Conservation (phyloP, 2,888 invertebrate species). For the Apodemia duryi region DNA sequence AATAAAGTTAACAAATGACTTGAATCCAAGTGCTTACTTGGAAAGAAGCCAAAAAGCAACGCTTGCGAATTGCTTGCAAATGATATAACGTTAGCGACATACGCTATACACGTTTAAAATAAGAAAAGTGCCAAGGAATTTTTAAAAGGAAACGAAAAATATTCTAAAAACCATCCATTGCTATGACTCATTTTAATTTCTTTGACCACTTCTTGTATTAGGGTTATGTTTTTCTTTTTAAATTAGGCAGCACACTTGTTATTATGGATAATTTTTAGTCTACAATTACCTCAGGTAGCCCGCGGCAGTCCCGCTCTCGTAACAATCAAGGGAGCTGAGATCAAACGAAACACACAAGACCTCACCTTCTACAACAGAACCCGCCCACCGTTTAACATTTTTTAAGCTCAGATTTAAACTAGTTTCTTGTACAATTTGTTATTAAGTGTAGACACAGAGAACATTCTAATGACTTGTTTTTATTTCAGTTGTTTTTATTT, state of each 20-base stretch:
- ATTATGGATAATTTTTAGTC: constrained; percentile 74
- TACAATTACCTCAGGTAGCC: constrained; percentile 77
- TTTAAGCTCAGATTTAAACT: constrained; percentile 60
- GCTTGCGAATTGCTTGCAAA: constrained; percentile 52
- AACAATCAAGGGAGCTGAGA: constrained; percentile 46
- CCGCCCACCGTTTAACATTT: constrained; percentile 77
- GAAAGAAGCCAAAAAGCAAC: constrained; percentile 51
- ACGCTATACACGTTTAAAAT: constrained; percentile 43
- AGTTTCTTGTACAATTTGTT: constrained; percentile 67
- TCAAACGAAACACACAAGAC: constrained; percentile 47
- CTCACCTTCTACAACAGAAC: constrained; percentile 50
- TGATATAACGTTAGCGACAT: constrained; percentile 50
- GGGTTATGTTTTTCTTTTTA: constrained; percentile 50
- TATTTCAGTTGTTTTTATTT: background rate
- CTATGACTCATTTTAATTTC: constrained; percentile 20
- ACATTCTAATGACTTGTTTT: constrained; percentile 7
- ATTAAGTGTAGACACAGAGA: constrained; percentile 42
- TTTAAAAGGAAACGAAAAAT: constrained; percentile 31
- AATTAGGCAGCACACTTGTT: constrained; percentile 73
- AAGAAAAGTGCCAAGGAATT: constrained; percentile 39
- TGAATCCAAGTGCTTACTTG: constrained; percentile 54
- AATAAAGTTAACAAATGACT: constrained; percentile 62
- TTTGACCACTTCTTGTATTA: constrained; percentile 43
- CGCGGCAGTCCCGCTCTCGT: constrained; percentile 52
- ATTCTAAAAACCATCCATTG: background rate